Evolutionary conservation across 2,113 vertebrate species (phyloP).

Genomic region (Thinocorus orbignyianus): DNA sequence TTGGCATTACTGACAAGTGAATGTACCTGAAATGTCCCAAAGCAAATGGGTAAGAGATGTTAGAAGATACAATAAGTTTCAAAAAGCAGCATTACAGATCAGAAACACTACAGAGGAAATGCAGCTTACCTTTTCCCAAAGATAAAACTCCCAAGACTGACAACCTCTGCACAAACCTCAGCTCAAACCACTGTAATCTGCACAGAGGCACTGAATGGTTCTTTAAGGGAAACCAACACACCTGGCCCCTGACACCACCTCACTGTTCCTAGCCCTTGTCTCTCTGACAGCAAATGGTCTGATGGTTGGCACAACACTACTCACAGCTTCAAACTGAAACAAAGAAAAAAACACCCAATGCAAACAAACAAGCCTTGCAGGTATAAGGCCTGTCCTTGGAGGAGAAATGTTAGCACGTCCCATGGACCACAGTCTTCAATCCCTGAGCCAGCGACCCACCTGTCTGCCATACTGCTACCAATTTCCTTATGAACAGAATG

Average conservation of each 20-base stretch:
- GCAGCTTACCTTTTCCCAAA: not conserved
- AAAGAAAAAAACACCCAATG: not conserved
- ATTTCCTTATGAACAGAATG: not conserved
- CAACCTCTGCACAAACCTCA: not conserved
- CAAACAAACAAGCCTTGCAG: not conserved
- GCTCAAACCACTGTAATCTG: not conserved
- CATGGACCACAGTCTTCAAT: not conserved
- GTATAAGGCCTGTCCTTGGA: not conserved
- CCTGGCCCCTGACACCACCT: not conserved
- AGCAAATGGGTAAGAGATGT: not conserved
- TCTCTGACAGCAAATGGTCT: not conserved
- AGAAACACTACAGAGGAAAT: not conserved
- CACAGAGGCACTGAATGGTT: not conserved
- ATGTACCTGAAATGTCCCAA: not conserved
- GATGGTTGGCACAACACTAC: not conserved
- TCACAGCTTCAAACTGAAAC: not conserved
- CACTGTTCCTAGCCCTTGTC: not conserved
- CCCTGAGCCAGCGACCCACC: not conserved
- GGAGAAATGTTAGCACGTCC: not conserved
- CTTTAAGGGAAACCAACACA: not conserved
- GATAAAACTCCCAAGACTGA: not conserved
- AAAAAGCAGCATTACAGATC: not conserved
- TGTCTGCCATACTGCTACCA: not conserved
- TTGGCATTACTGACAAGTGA: not conserved
- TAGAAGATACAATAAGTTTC: not conserved